Conservation (phyloP, 2,797 vertebrate species). For the Antrozous pallidus region DNA sequence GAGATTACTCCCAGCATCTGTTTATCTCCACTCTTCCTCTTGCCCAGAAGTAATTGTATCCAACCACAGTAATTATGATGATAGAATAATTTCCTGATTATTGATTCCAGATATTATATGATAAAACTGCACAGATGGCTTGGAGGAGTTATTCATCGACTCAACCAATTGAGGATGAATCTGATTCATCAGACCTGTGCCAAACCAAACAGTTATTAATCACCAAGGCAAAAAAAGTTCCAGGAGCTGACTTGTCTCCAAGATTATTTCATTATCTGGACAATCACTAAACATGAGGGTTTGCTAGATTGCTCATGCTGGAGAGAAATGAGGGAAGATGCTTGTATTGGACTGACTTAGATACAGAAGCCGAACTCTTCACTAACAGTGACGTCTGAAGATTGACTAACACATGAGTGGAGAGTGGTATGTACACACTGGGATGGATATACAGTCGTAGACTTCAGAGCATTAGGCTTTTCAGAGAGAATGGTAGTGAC, state of each 20-base stretch:
- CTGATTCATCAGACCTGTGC: neutral
- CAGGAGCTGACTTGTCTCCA: neutral
- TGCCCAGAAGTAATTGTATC: neutral
- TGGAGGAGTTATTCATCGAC: neutral
- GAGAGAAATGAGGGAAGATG: neutral
- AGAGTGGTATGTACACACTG: neutral
- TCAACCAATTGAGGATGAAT: neutral
- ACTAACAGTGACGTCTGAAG: neutral
- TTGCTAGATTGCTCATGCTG: neutral
- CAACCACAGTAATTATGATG: neutral
- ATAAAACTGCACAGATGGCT: neutral
- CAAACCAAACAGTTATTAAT: neutral
- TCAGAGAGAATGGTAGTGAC: neutral
- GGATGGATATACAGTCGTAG: neutral
- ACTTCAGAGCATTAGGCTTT: neutral
- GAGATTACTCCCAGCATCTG: neutral
- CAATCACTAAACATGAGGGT: neutral
- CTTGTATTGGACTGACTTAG: neutral
- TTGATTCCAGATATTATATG: neutral
- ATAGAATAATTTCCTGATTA: neutral
- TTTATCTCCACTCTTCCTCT: neutral
- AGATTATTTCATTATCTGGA: neutral
- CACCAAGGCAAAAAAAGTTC: neutral
- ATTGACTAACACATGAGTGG: neutral
- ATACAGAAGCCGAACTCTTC: neutral